Evolutionary conservation across 2,113 vertebrate species (phyloP).

Genomic region (Aptenodytes patagonicus): DNA sequence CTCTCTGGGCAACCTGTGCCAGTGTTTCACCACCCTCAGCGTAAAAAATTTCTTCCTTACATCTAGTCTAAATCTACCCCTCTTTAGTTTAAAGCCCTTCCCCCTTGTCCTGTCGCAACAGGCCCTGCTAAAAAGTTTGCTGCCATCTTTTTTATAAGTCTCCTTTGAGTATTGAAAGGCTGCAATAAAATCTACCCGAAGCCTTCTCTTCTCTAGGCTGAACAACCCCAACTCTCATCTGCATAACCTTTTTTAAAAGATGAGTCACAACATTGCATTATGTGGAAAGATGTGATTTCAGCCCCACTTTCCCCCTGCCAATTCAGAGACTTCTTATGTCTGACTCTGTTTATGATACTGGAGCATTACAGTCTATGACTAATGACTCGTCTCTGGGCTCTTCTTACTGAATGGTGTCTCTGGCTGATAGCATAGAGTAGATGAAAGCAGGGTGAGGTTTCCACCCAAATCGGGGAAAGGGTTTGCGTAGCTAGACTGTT

Average conservation of each 20-base stretch:
- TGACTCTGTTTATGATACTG: not conserved
- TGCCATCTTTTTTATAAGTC: no score
- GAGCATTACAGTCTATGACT: not conserved
- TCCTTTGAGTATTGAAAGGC: no score
- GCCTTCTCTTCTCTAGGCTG: no score
- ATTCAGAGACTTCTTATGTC: not conserved
- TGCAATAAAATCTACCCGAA: no score
- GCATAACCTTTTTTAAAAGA: not conserved
- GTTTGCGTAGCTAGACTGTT: not conserved
- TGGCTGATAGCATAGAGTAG: not conserved
- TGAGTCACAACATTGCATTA: not conserved
- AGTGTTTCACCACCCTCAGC: no score
- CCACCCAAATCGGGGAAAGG: accelerated
- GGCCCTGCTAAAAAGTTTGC: no score
- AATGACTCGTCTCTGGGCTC: not conserved
- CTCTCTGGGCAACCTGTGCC: no score
- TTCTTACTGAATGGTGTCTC: not conserved
- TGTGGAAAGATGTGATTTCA: not conserved
- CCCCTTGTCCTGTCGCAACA: no score
- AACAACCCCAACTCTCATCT: not conserved
- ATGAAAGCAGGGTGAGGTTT: not conserved
- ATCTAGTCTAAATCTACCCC: no score
- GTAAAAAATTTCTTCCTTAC: no score
- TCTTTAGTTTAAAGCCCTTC: no score
- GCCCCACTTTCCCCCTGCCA: not conserved